Evolutionary conservation across 92 coral and sea anemone genomes (phyloP).

Genomic region (Parazoanthus darwini): DNA sequence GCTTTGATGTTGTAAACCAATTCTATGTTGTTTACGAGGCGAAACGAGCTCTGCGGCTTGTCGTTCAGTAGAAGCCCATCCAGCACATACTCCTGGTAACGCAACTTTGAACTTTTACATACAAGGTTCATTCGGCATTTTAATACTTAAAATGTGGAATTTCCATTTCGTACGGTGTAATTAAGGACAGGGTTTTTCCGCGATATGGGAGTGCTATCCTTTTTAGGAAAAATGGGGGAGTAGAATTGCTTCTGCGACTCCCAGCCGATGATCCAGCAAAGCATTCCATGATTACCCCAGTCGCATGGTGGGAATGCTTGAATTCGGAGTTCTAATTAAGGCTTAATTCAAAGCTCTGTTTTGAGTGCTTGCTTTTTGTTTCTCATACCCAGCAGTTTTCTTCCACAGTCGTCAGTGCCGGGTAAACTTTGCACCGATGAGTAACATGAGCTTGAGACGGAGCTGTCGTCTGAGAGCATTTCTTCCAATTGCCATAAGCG

Average conservation of each 20-base stretch:
- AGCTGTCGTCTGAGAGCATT: constrained; percentile 68
- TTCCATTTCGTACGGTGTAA: no score
- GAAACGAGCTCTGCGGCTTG: background rate
- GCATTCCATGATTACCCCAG: background rate
- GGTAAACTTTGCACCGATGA: constrained; percentile 69
- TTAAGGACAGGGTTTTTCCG: background rate
- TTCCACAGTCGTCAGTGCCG: background rate
- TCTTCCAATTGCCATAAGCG: constrained; percentile 81
- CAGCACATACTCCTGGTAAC: background rate
- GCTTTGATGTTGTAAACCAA: background rate
- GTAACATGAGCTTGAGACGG: constrained; percentile 57
- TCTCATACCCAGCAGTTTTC: constrained; percentile 17
- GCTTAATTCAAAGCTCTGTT: constrained; percentile 21
- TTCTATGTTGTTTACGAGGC: background rate
- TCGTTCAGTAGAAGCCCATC: background rate
- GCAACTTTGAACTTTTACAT: background rate
- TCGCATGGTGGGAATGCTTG: background rate
- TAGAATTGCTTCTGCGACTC: background rate
- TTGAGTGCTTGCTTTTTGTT: constrained; percentile 13
- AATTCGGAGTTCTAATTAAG: background rate
- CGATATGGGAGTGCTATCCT: background rate
- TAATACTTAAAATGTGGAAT: background rate
- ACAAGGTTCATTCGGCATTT: background rate
- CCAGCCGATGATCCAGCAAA: background rate
- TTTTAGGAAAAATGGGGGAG: background rate